Conservation (phyloP, 2,797 vertebrate genomes). For the Notolabrus celidotus region DNA sequence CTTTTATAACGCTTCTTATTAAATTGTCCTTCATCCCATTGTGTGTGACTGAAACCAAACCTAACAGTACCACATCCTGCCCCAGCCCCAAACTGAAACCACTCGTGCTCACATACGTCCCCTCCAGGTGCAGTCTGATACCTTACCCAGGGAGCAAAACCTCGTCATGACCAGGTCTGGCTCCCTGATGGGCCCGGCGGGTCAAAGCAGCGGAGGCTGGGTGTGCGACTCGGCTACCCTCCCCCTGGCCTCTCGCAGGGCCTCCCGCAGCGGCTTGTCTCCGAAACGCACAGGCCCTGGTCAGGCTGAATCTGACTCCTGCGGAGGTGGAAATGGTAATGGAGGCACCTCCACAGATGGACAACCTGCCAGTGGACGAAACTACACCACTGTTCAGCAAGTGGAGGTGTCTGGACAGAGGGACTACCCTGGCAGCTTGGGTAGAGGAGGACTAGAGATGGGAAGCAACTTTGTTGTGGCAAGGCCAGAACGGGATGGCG, state of each 20-base stretch:
- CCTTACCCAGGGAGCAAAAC: slow-evolving; percentile 80
- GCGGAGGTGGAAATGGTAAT: slow-evolving; percentile 44
- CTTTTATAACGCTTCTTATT: slow-evolving; percentile 27
- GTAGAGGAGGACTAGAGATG: slow-evolving; percentile 84
- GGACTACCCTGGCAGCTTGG: slow-evolving; percentile 81
- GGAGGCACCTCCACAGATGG: slow-evolving; percentile 61
- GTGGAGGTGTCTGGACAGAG: slow-evolving; percentile 77
- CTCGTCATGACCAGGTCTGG: slow-evolving; percentile 86
- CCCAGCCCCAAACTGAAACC: slow-evolving; percentile 75
- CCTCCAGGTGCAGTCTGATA: slow-evolving; percentile 86
- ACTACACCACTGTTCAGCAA: slow-evolving; percentile 76
- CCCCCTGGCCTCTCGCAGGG: slow-evolving; percentile 86
- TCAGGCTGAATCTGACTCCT: slow-evolving; percentile 79
- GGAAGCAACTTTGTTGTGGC: slow-evolving; percentile 84
- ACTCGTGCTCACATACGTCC: slow-evolving; percentile 75
- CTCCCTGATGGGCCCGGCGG: slow-evolving; percentile 75
- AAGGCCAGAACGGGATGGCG: slow-evolving; percentile 78
- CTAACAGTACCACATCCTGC: slow-evolving; percentile 64
- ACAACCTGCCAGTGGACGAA: slow-evolving; percentile 65
- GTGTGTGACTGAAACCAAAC: slow-evolving; percentile 33
- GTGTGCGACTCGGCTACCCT: slow-evolving; percentile 87
- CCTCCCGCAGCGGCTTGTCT: slow-evolving; percentile 85
- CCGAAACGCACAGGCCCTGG: slow-evolving; percentile 82
- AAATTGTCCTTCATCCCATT: slow-evolving; percentile 40
- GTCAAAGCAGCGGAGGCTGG: slow-evolving; percentile 79